Conservation (phyloP, 2,888 invertebrate genomes). For the Branchellion lobata region DNA sequence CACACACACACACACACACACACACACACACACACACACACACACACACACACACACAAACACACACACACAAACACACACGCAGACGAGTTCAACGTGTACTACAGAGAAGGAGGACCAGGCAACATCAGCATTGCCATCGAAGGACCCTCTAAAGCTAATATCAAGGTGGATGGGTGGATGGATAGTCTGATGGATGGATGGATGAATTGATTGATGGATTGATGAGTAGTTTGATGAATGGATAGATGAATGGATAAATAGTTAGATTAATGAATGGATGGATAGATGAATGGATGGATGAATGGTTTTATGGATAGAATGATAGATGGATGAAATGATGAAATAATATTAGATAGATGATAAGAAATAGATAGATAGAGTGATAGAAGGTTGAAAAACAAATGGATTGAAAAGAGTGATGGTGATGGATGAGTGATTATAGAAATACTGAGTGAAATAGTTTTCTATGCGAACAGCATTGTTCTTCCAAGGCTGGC, state of each 20-base stretch:
- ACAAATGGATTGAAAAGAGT: too few relatives aligned
- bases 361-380: too few relatives aligned
- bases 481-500: too few relatives aligned
- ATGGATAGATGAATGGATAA: background rate
- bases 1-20: conserved; percentile 49
- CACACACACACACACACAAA: background rate
- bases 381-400: too few relatives aligned
- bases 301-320: background rate
- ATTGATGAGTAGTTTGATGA: background rate
- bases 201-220: too few relatives aligned
- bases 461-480: too few relatives aligned
- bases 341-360: too few relatives aligned
- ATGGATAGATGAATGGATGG: background rate
- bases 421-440: too few relatives aligned
- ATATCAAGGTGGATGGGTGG: conserved; percentile 56
- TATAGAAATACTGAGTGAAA: too few relatives aligned
- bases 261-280: background rate
- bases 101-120: conserved; percentile 95
- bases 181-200: too few relatives aligned
- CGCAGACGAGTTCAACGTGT: conserved; percentile 74
- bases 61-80: background rate
- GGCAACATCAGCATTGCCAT: conserved; percentile 89
- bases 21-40: conserved; percentile 53
- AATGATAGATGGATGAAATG: too few relatives aligned
- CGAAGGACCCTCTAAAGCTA: conserved; percentile 94